Evolutionary conservation across 53 echinoderm and acorn worm genomes (phyloP).

Genomic region (Echinarachnius parma): DNA sequence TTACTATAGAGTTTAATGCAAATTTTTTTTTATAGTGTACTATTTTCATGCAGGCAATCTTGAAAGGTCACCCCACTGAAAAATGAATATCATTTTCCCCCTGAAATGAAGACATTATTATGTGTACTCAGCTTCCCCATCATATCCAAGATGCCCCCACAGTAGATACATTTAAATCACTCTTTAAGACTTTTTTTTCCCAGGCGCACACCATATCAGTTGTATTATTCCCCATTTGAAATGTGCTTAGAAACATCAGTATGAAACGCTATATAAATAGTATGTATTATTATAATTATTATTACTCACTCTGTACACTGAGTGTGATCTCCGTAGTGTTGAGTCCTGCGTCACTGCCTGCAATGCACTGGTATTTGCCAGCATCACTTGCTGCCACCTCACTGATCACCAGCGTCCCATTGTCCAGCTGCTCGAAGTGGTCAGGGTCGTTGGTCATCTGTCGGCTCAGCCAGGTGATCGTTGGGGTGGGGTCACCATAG

Average conservation of each 20-base stretch:
- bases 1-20: no score
- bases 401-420: constrained; percentile 67
- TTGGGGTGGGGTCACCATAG: constrained; percentile 74
- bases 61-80: no score
- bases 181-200: not conserved
- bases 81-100: no score
- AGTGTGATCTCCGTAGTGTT: constrained; percentile 75
- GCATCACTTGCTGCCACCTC: constrained; percentile 59
- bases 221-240: no score
- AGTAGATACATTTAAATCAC: not conserved
- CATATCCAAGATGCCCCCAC: no score
- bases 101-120: no score
- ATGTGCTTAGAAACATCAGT: no score
- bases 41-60: no score
- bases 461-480: constrained; percentile 69
- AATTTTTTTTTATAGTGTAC: no score
- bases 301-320: constrained; percentile 68
- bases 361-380: constrained; percentile 84
- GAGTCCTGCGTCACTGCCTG: constrained; percentile 83
- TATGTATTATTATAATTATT: no score
- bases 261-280: no score
- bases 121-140: not conserved
- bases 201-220: no score
- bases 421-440: constrained; percentile 43
- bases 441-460: constrained; percentile 32